phyloP scores from a whole-genome alignment of 1,140 invertebrate genomes.

The Drosophila gunungcola region DNA sequence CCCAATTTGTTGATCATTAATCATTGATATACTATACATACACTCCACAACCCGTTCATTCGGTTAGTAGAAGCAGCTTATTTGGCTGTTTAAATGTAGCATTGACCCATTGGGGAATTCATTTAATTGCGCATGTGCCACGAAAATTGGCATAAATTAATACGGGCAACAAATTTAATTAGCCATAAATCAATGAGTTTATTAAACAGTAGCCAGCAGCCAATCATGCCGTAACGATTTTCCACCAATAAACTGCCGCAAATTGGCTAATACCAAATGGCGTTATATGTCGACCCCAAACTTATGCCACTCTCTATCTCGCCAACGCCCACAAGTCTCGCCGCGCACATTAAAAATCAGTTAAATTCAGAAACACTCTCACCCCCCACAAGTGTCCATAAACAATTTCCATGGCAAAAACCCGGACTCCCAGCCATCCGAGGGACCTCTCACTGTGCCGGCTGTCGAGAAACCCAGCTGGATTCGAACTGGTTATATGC shows the following conservation, averaged over 20 bases:
- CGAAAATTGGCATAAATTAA: constrained; percentile 73
- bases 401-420: constrained; percentile 72
- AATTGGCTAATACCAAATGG: constrained; percentile 77
- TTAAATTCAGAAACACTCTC: constrained; percentile 71
- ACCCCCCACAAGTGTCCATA: constrained; percentile 53
- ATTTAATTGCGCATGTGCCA: constrained; percentile 61
- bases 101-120: constrained; percentile 67
- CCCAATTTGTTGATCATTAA: constrained; percentile 73
- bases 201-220: constrained; percentile 79
- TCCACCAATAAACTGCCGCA: constrained; percentile 77
- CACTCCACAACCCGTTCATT: constrained; percentile 27
- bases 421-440: neutral
- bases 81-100: constrained; percentile 45
- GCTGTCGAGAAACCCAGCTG: constrained; percentile 56
- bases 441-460: constrained; percentile 57
- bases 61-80: constrained; percentile 14
- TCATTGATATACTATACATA: constrained; percentile 57
- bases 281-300: constrained; percentile 62
- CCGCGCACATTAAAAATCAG: constrained; percentile 75
- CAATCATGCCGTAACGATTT: constrained; percentile 70
- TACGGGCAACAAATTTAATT: constrained; percentile 75
- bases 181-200: constrained; percentile 81
- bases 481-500: constrained; percentile 45
- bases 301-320: constrained; percentile 65
- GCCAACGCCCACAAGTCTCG: constrained; percentile 58